Percentiles rank a stretch among this genome's conserved stretches.
These are phyloP conservation scores for Dallia pectoralis DNA, from an alignment of 2,797 vertebrate species.

Conservation along the genomic window DNA sequence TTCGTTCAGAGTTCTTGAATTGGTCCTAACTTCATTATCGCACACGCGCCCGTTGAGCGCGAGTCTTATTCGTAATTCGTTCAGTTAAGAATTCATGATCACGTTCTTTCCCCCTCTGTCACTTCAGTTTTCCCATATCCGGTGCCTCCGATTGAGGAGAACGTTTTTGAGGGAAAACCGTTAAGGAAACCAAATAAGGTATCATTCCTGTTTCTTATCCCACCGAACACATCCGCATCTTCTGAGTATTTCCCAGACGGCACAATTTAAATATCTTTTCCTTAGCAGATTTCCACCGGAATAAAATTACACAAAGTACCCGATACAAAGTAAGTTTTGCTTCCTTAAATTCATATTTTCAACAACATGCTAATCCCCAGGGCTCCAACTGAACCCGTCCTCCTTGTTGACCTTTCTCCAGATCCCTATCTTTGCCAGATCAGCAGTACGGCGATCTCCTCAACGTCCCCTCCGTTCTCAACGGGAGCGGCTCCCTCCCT, in stretches of 20 bases:
- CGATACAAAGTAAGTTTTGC: constrained; percentile 72
- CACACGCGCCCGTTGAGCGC: background rate
- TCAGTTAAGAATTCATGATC: background rate
- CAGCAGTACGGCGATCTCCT: constrained; percentile 67
- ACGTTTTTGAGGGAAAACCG: constrained; percentile 65
- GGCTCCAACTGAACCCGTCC: background rate
- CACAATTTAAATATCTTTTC: background rate
- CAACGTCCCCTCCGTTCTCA: constrained; percentile 66
- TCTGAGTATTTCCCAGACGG: background rate
- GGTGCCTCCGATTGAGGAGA: constrained; percentile 78
- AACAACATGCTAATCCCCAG: background rate
- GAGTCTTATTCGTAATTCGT: background rate
- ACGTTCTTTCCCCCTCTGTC: background rate
- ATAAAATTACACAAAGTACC: constrained; percentile 77
- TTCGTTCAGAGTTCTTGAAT: background rate
- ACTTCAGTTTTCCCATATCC: constrained; percentile 72
- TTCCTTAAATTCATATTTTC: background rate
- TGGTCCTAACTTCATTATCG: background rate
- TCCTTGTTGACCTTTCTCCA: constrained; percentile 29
- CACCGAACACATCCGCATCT: background rate
- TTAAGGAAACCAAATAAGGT: constrained; percentile 62
- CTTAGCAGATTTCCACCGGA: constrained; percentile 54
- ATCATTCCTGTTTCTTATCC: background rate
- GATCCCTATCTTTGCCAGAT: constrained; percentile 72
- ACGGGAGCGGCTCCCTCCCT: constrained; percentile 80